A percentile compares a stretch with the other conserved stretches of the same genome.
These are phyloP conservation scores for Carcharodon carcharias DNA, from an alignment of 2,797 vertebrate species.

Conservation along the genomic window DNA sequence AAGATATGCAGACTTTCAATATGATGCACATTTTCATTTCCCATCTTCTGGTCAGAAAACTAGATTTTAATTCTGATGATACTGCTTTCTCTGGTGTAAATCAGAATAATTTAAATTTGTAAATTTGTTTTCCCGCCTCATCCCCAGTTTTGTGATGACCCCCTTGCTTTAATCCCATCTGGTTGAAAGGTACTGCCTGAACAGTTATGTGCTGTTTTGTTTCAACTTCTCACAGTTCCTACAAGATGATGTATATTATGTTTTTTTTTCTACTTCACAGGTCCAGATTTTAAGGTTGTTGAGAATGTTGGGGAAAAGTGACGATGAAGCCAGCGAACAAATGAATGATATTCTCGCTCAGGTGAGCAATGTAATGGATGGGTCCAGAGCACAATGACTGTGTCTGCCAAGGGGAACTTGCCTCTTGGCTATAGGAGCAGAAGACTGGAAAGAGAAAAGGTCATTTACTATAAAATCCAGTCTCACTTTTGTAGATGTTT, in stretches of 20 bases:
- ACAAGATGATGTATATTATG: neutral
- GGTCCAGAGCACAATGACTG: neutral
- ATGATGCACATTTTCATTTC: neutral
- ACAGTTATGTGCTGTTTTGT: neutral
- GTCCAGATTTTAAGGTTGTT: conserved; percentile 38
- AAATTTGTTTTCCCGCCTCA: neutral
- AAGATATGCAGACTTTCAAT: neutral
- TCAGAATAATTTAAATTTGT: neutral
- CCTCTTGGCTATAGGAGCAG: neutral
- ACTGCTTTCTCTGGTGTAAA: neutral
- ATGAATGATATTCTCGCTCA: conserved; percentile 40
- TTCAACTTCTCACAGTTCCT: neutral
- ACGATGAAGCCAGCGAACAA: conserved; percentile 39
- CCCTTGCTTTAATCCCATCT: neutral
- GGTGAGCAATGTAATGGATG: neutral
- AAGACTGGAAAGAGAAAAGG: neutral
- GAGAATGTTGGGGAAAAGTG: conserved; percentile 39
- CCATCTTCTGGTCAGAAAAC: neutral
- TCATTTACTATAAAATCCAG: neutral
- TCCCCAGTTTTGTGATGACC: neutral
- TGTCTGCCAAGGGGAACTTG: neutral
- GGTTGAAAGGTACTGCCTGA: neutral
- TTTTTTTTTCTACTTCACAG: conserved; percentile 14
- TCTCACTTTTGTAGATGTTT: too few relatives aligned
- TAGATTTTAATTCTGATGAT: neutral